Percentiles rank a stretch among this genome's conserved stretches.
These are phyloP conservation scores for Phalacrocorax brasilianus DNA, from an alignment of 2,113 vertebrate species.

Conservation along the genomic window DNA sequence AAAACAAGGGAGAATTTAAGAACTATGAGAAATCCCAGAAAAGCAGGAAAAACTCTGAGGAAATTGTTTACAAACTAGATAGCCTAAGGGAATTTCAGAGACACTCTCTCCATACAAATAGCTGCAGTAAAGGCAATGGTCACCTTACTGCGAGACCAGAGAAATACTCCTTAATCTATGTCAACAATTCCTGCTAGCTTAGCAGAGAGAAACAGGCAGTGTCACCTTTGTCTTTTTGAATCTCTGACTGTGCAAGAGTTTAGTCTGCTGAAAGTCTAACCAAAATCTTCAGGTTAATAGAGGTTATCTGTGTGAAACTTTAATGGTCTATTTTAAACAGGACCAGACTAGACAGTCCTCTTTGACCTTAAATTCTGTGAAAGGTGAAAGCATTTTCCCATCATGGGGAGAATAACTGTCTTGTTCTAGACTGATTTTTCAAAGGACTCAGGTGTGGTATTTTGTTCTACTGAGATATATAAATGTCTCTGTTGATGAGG, in stretches of 20 bases:
- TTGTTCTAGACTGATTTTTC: slow-evolving; percentile 42
- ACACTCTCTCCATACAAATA: background rate
- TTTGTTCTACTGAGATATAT: background rate
- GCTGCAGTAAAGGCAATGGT: background rate
- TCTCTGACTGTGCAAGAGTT: background rate
- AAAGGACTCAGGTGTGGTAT: background rate
- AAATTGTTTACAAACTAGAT: background rate
- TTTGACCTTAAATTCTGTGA: slow-evolving; percentile 18
- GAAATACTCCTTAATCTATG: slow-evolving; percentile 31
- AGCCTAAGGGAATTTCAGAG: background rate
- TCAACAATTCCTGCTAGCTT: background rate
- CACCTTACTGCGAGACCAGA: background rate
- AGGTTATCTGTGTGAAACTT: background rate
- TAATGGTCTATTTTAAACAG: background rate
- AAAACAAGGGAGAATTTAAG: background rate
- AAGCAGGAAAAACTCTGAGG: background rate
- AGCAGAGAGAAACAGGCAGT: background rate
- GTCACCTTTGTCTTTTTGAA: background rate
- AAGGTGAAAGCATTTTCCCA: background rate
- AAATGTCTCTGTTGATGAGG: background rate
- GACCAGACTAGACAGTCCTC: background rate
- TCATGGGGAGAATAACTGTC: slow-evolving; percentile 35
- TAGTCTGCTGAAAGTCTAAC: background rate
- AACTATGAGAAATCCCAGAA: background rate
- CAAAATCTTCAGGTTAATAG: background rate